These are phyloP conservation scores for Anas capensis DNA, from an alignment of 2,797 vertebrate species.

Conservation along the genomic window DNA sequence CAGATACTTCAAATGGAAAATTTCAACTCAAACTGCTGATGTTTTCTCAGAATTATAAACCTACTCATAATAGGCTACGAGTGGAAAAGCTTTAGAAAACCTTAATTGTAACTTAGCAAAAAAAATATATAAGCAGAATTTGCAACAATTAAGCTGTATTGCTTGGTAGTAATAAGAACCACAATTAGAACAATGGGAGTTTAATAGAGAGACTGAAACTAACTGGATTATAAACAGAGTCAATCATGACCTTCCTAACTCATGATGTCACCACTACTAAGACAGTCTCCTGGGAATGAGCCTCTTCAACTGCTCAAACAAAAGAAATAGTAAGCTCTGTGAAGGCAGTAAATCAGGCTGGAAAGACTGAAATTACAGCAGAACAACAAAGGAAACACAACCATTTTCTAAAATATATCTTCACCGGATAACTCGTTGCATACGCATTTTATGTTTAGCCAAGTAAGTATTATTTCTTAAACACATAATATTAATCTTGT, in stretches of 20 bases:
- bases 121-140: neutral
- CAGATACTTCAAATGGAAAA: neutral
- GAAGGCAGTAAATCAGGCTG: neutral
- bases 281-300: neutral
- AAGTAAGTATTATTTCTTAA: neutral
- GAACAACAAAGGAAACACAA: neutral
- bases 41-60: neutral
- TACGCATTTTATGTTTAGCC: neutral
- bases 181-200: neutral
- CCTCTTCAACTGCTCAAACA: conserved; percentile 18
- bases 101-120: conserved; percentile 8
- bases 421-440: neutral
- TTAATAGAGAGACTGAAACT: neutral
- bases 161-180: neutral
- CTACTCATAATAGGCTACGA: neutral
- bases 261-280: conserved; percentile 6
- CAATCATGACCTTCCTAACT: conserved; percentile 8
- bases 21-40: neutral
- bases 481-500: neutral
- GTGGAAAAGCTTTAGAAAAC: conserved; percentile 12
- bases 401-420: neutral
- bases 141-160: neutral
- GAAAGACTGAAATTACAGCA: neutral
- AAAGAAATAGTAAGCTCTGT: neutral
- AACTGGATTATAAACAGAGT: neutral